phyloP scores from a whole-genome alignment of 2,113 vertebrate species.

The Marmota flaviventris region DNA sequence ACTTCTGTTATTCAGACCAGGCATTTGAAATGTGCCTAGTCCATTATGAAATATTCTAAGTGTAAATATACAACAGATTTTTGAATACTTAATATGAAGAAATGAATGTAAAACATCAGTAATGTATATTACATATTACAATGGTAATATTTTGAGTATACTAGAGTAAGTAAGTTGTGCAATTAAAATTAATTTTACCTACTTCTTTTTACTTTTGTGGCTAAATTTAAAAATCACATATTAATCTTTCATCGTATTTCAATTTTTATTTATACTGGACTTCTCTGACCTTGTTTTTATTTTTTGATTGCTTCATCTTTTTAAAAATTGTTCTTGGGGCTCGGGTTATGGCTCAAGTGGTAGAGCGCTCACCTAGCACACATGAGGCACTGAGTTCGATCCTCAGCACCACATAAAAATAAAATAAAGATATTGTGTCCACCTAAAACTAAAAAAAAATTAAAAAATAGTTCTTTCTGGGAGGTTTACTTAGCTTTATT shows the following conservation, averaged over 20 bases:
- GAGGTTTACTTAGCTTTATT: background rate
- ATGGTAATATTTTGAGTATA: background rate
- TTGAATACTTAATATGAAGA: background rate
- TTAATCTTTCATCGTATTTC: background rate
- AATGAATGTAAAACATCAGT: background rate
- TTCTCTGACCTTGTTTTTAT: background rate
- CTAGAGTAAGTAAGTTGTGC: background rate
- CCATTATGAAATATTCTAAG: background rate
- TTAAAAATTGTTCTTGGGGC: background rate
- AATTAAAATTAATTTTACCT: background rate
- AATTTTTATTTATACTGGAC: background rate
- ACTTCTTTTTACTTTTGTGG: background rate
- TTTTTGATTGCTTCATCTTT: slow-evolving; percentile 29
- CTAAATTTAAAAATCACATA: background rate
- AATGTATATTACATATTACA: background rate
- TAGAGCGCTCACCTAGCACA: too few relatives aligned
- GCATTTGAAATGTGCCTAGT: background rate
- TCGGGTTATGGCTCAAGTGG: too few relatives aligned
- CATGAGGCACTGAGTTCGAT: too few relatives aligned
- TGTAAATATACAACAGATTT: background rate
- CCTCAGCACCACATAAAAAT: too few relatives aligned
- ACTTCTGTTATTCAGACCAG: slow-evolving; percentile 9
- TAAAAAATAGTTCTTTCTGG: background rate
- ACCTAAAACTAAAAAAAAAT: too few relatives aligned
- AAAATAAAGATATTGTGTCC: too few relatives aligned